Evolutionary conservation across 2,113 vertebrate genomes (phyloP).

Genomic region (Arothron firmamentum): DNA sequence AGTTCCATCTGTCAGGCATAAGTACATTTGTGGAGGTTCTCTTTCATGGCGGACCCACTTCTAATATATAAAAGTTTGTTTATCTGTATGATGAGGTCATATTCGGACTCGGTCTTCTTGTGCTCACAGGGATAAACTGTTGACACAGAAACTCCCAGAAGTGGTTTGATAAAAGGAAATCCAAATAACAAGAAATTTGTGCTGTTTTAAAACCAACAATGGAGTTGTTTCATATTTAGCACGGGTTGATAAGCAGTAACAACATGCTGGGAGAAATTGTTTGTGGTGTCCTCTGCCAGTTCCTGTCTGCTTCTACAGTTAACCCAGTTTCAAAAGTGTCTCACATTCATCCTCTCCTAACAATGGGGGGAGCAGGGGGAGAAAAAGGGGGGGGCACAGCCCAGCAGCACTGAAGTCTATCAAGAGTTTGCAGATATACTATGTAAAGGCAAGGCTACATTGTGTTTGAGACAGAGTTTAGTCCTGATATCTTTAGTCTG

Average conservation of each 20-base stretch:
- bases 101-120: constrained; percentile 44
- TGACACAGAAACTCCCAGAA: constrained; percentile 32
- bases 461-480: too few species aligned
- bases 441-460: too few species aligned
- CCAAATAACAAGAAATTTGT: constrained; percentile 60
- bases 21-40: constrained; percentile 38
- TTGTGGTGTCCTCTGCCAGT: constrained; percentile 49
- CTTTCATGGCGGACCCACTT: constrained; percentile 27
- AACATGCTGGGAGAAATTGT: constrained; percentile 50
- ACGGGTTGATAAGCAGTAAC: constrained; percentile 54
- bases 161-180: constrained; percentile 33
- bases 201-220: constrained; percentile 52
- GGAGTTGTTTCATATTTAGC: constrained; percentile 58
- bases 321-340: constrained; percentile 58
- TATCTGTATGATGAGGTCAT: constrained; percentile 50
- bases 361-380: constrained; percentile 45
- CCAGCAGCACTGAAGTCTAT: constrained; percentile 20
- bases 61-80: constrained; percentile 51
- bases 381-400: constrained; percentile 8
- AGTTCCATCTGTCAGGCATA: constrained; percentile 41
- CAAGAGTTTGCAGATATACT: neutral
- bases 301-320: constrained; percentile 60
- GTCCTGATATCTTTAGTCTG: too few species aligned
- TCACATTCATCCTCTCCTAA: constrained; percentile 61
- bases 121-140: constrained; percentile 38